Conservation (phyloP, 2,797 vertebrate species). For the Pangasius mekongensis region DNA sequence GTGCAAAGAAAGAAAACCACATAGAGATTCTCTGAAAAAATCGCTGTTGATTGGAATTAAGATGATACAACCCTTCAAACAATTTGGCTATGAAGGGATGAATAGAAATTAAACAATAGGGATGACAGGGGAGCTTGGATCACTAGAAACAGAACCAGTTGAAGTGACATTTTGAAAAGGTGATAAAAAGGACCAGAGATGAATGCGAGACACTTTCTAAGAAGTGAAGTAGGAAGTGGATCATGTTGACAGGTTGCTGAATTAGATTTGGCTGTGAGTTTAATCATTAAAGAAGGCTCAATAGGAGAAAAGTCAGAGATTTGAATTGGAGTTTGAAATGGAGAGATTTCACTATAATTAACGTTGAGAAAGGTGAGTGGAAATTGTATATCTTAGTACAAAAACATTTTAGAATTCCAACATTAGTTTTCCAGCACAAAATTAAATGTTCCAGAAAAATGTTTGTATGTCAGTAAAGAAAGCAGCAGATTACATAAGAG, state of each 20-base stretch:
- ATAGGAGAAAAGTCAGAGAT: background rate
- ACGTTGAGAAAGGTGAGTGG: background rate
- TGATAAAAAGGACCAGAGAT: conserved; percentile 2
- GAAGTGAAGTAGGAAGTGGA: conserved; percentile 5
- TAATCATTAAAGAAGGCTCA: background rate
- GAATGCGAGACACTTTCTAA: conserved; percentile 9
- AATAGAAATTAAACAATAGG: background rate
- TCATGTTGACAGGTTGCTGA: conserved; percentile 43
- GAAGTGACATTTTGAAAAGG: conserved; percentile 14
- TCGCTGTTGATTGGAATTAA: background rate
- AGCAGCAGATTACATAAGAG: too few relatives aligned
- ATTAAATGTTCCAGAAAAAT: too few relatives aligned
- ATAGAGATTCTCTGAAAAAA: background rate
- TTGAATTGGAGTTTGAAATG: background rate
- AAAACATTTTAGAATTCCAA: too few relatives aligned
- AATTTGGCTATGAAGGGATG: background rate
- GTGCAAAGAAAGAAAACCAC: background rate
- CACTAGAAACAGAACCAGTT: background rate
- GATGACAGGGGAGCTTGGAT: background rate
- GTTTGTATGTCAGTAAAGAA: too few relatives aligned
- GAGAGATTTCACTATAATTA: background rate
- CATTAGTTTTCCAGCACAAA: too few relatives aligned
- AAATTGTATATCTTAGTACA: background rate
- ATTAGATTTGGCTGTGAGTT: conserved; percentile 36
- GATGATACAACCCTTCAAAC: background rate